Conservation (phyloP, 2,888 invertebrate species). For the Acanthacorydalis orientalis region DNA sequence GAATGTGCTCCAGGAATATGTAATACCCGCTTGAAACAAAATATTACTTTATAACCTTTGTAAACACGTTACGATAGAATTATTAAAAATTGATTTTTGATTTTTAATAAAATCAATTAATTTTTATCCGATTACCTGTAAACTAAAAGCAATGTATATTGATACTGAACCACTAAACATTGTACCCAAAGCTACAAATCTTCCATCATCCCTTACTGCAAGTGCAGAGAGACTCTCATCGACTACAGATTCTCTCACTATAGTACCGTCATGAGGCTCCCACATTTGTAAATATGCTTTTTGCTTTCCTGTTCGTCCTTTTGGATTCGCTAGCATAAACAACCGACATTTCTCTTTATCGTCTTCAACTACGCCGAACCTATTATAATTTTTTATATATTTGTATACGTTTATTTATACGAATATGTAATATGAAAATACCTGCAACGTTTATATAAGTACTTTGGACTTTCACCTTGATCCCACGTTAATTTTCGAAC, state of each 20-base stretch:
- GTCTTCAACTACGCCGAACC: conserved; percentile 57
- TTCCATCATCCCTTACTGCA: conserved; percentile 79
- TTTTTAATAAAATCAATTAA: not conserved
- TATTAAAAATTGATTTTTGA: too few relatives aligned
- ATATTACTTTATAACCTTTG: not conserved
- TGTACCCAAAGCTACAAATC: conserved; percentile 82
- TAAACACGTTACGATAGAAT: too few relatives aligned
- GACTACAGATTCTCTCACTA: conserved; percentile 39
- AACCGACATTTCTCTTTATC: conserved; percentile 46
- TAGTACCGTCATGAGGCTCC: conserved; percentile 43
- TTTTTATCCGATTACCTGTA: conserved; percentile 42
- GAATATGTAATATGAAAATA: conserved; percentile 19
- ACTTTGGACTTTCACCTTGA: conserved; percentile 59
- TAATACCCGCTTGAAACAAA: conserved; percentile 49
- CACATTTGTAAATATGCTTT: conserved; percentile 66
- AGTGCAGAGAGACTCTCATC: conserved; percentile 68
- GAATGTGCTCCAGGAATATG: conserved; percentile 75
- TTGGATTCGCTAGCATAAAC: conserved; percentile 67
- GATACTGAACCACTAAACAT: conserved; percentile 87
- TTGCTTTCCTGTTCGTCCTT: conserved; percentile 51
- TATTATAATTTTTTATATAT: conserved; percentile 15
- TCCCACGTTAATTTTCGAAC: conserved; percentile 56
- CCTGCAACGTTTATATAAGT: conserved; percentile 69
- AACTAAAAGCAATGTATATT: conserved; percentile 79
- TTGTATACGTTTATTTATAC: not conserved